These are phyloP conservation scores for Notocelia uddmanniana DNA, from an alignment of 2,888 invertebrate genomes.

Conservation along the genomic window DNA sequence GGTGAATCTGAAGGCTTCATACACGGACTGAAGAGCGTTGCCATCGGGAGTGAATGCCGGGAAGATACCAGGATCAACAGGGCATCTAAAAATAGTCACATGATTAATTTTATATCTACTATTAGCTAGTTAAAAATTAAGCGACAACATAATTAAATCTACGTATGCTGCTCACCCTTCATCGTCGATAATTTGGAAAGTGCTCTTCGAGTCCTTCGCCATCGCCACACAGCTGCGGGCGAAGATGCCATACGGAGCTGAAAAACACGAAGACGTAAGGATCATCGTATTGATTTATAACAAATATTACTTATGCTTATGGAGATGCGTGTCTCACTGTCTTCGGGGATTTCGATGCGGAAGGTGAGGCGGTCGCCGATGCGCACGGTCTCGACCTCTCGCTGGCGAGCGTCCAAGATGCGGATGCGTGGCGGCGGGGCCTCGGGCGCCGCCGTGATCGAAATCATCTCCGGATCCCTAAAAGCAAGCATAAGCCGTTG, in stretches of 20 bases:
- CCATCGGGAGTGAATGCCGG: conserved; percentile 96
- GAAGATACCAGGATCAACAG: conserved; percentile 97
- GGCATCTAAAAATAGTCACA: conserved; percentile 87
- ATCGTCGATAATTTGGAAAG: conserved; percentile 98
- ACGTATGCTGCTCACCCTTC: conserved; percentile 88
- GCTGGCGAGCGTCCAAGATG: conserved; percentile 93
- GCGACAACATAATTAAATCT: background rate
- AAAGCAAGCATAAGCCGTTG: conserved; percentile 47
- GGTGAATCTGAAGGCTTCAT: conserved; percentile 98
- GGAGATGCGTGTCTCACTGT: conserved; percentile 89
- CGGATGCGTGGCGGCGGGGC: conserved; percentile 97
- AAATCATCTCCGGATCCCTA: conserved; percentile 98
- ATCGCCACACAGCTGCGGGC: conserved; percentile 98
- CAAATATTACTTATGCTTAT: background rate
- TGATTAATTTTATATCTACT: background rate
- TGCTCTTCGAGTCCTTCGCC: conserved; percentile 98
- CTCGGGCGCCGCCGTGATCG: conserved; percentile 97
- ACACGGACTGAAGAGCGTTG: conserved; percentile 95
- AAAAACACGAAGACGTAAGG: conserved; percentile 52
- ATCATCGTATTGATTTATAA: conserved; percentile 26
- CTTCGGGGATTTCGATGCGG: conserved; percentile 98
- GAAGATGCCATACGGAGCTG: conserved; percentile 98
- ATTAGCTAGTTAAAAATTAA: background rate
- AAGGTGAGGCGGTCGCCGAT: conserved; percentile 98
- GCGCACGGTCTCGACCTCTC: conserved; percentile 97